Conservation (phyloP, 2,113 vertebrate species). For the Alligator mississippiensis region DNA sequence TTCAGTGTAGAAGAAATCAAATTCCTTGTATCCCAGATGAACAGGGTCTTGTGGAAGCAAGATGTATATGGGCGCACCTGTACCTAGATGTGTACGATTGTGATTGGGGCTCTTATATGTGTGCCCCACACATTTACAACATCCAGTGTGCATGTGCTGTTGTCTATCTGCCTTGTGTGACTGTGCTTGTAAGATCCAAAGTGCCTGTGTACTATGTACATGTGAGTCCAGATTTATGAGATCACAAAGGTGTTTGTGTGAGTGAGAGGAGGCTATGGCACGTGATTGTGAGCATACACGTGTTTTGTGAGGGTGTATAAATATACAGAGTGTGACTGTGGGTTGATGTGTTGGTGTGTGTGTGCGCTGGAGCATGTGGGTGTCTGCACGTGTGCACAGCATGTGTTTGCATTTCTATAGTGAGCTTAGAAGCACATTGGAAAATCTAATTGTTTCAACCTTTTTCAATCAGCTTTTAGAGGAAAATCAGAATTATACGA, state of each 20-base stretch:
- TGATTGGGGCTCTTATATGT: not conserved
- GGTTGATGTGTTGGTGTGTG: not conserved
- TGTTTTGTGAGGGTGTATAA: not conserved
- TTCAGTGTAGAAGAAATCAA: not conserved
- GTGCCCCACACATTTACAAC: rapidly evolving
- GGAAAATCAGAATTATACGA: not conserved
- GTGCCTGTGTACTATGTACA: rapidly evolving
- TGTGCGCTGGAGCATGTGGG: not conserved
- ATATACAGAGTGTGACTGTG: not conserved
- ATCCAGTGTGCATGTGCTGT: rapidly evolving
- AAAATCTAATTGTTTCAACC: not conserved
- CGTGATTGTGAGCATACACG: rapidly evolving
- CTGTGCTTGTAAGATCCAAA: not conserved
- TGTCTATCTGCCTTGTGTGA: not conserved
- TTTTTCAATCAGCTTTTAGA: slow-evolving; percentile 35
- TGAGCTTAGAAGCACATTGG: not conserved
- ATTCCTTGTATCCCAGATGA: not conserved
- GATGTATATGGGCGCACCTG: not conserved
- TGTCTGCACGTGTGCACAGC: slow-evolving; percentile 50
- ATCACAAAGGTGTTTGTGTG: not conserved
- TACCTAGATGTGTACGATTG: rapidly evolving
- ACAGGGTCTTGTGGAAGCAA: not conserved
- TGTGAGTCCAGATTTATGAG: rapidly evolving
- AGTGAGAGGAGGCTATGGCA: not conserved
- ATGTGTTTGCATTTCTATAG: slow-evolving; percentile 23